These are phyloP conservation scores for Camptogramma bilineatum DNA, from an alignment of 2,888 invertebrate species.

Conservation along the genomic window DNA sequence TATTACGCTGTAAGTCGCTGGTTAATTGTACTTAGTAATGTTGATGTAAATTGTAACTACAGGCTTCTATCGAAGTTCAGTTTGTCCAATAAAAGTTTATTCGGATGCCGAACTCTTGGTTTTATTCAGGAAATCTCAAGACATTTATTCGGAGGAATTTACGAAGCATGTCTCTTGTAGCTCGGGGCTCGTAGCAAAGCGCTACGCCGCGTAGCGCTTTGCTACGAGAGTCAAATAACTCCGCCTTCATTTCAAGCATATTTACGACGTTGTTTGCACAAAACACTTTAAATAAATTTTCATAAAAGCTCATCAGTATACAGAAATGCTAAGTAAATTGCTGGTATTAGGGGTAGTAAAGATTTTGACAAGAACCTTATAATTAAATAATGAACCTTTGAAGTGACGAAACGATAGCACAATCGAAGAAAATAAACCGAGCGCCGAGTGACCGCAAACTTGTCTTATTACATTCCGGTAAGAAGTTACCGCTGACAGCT, in stretches of 20 bases:
- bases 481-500: slow-evolving; percentile 4
- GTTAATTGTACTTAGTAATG: slow-evolving; percentile 73
- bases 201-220: slow-evolving; percentile 1
- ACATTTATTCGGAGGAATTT: not conserved
- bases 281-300: not conserved
- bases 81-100: slow-evolving; percentile 83
- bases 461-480: slow-evolving; percentile 23
- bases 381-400: slow-evolving; percentile 20
- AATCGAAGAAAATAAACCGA: slow-evolving; percentile 23
- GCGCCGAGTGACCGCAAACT: slow-evolving; percentile 17
- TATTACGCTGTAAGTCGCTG: slow-evolving; percentile 50
- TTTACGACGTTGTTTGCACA: not conserved
- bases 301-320: slow-evolving; percentile 1
- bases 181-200: not conserved
- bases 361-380: slow-evolving; percentile 12
- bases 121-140: slow-evolving; percentile 46
- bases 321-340: not conserved
- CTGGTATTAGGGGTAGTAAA: not conserved
- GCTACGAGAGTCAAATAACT: slow-evolving; percentile 1
- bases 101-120: slow-evolving; percentile 73
- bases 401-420: slow-evolving; percentile 12
- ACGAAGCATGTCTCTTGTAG: not conserved
- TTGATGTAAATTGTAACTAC: slow-evolving; percentile 73
- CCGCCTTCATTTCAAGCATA: not conserved
- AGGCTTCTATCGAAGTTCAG: slow-evolving; percentile 66